phyloP scores from a whole-genome alignment of 92 coral and sea anemone species.

The Epizoanthus ramosus region DNA sequence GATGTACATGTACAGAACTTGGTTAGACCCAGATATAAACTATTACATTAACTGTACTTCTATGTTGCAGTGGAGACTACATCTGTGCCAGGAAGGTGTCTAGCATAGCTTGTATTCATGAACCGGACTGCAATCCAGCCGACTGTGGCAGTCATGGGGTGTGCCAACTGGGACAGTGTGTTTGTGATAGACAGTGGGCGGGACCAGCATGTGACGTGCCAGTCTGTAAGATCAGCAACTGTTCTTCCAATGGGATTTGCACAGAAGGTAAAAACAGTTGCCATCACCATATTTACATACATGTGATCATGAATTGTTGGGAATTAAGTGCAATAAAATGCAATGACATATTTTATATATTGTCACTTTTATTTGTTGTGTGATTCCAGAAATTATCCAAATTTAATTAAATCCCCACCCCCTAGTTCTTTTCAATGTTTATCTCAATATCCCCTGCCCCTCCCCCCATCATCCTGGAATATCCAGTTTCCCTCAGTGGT shows the following conservation, averaged over 20 bases:
- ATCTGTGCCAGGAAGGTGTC: conserved; percentile 89
- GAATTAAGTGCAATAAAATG: too few relatives aligned
- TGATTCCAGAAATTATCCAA: too few relatives aligned
- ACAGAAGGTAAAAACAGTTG: conserved; percentile 56
- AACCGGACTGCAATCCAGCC: conserved; percentile 74
- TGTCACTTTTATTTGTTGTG: too few relatives aligned
- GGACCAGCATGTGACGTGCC: conserved; percentile 73
- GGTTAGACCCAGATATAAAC: neutral
- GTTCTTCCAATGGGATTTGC: conserved; percentile 78
- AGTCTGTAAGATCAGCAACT: conserved; percentile 59
- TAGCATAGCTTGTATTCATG: conserved; percentile 89
- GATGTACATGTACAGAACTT: too few relatives aligned
- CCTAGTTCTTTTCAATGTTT: too few relatives aligned
- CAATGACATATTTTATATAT: too few relatives aligned
- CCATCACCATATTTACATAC: too few relatives aligned
- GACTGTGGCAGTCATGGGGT: conserved; percentile 89
- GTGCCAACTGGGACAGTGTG: conserved; percentile 81
- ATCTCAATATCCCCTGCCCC: too few relatives aligned
- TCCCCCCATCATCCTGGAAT: too few relatives aligned
- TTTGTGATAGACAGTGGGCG: conserved; percentile 79
- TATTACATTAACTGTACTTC: neutral
- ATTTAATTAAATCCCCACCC: too few relatives aligned
- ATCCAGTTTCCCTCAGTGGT: too few relatives aligned
- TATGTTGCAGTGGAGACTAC: conserved; percentile 67
- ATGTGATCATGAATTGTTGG: too few relatives aligned